Percentiles rank a stretch among this genome's conserved stretches.
These are phyloP conservation scores for Pocillopora damicornis DNA, from an alignment of 64 coral and sea anemone genomes.

Conservation along the genomic window DNA sequence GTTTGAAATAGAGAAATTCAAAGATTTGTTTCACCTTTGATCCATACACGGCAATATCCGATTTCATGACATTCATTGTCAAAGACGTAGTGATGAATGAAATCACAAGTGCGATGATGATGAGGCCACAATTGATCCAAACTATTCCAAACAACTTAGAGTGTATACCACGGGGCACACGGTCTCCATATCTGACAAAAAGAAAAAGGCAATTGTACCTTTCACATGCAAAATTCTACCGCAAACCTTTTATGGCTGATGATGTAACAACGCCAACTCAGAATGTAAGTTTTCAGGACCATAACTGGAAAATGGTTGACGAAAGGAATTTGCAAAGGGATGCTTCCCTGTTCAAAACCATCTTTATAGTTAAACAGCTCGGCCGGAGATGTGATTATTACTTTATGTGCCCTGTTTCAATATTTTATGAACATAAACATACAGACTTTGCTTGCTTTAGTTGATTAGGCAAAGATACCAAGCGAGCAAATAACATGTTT, in stretches of 20 bases:
- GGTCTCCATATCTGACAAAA: slow-evolving; percentile 80
- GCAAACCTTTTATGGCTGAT: too few species aligned
- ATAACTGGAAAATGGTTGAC: too few species aligned
- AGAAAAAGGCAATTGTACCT: not conserved
- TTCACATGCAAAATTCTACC: not conserved
- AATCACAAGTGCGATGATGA: slow-evolving; percentile 79
- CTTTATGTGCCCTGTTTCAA: too few species aligned
- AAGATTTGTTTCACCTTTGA: slow-evolving; percentile 43
- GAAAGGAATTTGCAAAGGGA: not conserved
- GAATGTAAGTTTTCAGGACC: too few species aligned
- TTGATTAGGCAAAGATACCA: not conserved
- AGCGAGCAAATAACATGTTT: not conserved
- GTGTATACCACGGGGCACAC: slow-evolving; percentile 59
- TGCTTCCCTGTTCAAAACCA: too few species aligned
- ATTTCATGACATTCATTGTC: slow-evolving; percentile 70
- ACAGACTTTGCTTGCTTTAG: too few species aligned
- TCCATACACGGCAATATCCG: slow-evolving; percentile 75
- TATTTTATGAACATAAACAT: too few species aligned
- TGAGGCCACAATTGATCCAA: slow-evolving; percentile 75
- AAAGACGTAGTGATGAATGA: slow-evolving; percentile 81
- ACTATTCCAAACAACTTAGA: slow-evolving; percentile 59
- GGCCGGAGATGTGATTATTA: too few species aligned
- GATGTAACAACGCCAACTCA: too few species aligned
- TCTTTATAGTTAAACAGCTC: too few species aligned
- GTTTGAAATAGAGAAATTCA: not conserved